Evolutionary conservation across 64 coral and sea anemone genomes (phyloP).

Genomic region (Porites australiensis): DNA sequence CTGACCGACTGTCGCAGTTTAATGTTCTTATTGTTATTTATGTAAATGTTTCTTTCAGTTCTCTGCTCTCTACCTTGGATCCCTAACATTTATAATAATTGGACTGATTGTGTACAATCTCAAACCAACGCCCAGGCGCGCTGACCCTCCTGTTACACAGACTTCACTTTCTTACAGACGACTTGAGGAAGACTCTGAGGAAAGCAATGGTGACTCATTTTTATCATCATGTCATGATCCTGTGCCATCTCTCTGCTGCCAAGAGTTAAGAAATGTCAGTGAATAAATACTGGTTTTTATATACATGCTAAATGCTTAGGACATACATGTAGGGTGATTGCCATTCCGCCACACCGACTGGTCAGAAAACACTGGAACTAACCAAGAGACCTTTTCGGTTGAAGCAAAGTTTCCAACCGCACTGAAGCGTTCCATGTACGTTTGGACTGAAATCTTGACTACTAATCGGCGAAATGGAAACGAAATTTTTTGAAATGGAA

Average conservation of each 20-base stretch:
- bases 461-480: too few relatives aligned
- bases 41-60: constrained; percentile 66
- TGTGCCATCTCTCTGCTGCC: constrained; percentile 2
- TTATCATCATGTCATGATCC: background rate
- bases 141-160: background rate
- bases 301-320: too few relatives aligned
- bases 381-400: too few relatives aligned
- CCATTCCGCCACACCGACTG: too few relatives aligned
- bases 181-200: constrained; percentile 25
- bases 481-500: too few relatives aligned
- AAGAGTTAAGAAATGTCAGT: background rate
- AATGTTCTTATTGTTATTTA: background rate
- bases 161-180: constrained; percentile 15
- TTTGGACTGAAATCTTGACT: too few relatives aligned
- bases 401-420: too few relatives aligned
- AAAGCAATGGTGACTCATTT: constrained; percentile 1
- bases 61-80: constrained; percentile 84
- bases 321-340: too few relatives aligned
- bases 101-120: constrained; percentile 82
- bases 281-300: background rate
- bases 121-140: constrained; percentile 52
- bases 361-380: too few relatives aligned
- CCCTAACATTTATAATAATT: constrained; percentile 73
- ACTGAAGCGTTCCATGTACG: too few relatives aligned
- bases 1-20: background rate